Percentiles rank a stretch among this genome's conserved stretches.
phyloP scores from a whole-genome alignment of 2,113 vertebrate species.

The Campylomormyrus numenius region DNA sequence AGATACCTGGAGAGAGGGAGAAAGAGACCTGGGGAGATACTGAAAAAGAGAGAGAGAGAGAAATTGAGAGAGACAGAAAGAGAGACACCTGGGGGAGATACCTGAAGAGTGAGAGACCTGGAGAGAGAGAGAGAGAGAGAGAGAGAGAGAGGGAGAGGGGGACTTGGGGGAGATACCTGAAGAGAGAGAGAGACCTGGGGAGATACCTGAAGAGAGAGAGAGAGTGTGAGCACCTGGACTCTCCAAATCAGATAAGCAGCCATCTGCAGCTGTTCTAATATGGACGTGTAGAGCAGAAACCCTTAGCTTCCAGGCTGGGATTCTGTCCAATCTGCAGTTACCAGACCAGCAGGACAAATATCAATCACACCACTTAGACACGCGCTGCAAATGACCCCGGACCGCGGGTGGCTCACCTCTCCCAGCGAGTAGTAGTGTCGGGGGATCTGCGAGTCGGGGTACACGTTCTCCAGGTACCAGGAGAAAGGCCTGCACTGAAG shows the following conservation, averaged over 20 bases:
- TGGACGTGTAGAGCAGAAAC: background rate
- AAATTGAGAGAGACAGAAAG: background rate
- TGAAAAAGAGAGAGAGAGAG: background rate
- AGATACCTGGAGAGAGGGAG: background rate
- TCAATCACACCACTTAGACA: background rate
- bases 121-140: too few species aligned
- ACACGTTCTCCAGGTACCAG: constrained; percentile 96
- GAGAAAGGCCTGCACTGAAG: constrained; percentile 96
- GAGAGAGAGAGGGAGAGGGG: too few species aligned
- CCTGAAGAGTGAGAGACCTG: too few species aligned
- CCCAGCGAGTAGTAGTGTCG: constrained; percentile 95
- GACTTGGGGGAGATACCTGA: too few species aligned
- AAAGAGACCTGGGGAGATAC: background rate
- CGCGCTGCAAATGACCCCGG: background rate
- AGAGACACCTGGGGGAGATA: too few species aligned
- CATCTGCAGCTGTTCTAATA: background rate
- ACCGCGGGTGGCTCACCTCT: constrained; percentile 68
- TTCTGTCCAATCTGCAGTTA: background rate
- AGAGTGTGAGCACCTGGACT: background rate
- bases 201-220: too few species aligned
- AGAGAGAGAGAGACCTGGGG: too few species aligned
- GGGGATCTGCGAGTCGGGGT: constrained; percentile 98
- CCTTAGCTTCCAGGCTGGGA: background rate
- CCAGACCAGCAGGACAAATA: background rate
- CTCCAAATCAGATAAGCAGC: background rate